Evolutionary conservation across 2,797 vertebrate genomes (phyloP).

Genomic region (Orientallactaga sibirica): DNA sequence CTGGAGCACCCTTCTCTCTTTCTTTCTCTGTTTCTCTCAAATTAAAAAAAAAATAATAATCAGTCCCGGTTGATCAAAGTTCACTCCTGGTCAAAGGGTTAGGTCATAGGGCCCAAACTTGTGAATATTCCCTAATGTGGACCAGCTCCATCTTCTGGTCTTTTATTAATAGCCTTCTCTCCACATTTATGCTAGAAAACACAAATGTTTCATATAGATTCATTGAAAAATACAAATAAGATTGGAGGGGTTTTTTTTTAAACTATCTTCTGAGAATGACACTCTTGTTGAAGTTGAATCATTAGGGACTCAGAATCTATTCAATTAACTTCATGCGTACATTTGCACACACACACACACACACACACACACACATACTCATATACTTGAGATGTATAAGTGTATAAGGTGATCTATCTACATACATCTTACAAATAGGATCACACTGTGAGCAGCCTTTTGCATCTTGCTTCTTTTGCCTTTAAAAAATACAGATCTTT

Average conservation of each 20-base stretch:
- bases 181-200: not conserved
- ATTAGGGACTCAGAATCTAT: not conserved
- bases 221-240: constrained; percentile 36
- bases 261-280: constrained; percentile 4
- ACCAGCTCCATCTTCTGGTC: no score
- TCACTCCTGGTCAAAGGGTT: no score
- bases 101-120: no score
- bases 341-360: not conserved
- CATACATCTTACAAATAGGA: not conserved
- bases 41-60: no score
- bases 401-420: not conserved
- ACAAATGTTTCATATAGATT: not conserved
- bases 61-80: no score
- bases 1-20: no score
- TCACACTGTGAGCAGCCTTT: not conserved
- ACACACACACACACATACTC: not conserved
- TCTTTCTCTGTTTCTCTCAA: no score
- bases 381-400: not conserved
- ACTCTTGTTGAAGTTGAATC: not conserved
- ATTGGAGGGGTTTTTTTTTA: not conserved
- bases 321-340: not conserved
- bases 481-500: constrained; percentile 46
- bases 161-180: no score
- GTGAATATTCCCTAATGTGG: no score
- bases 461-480: constrained; percentile 1